Evolutionary conservation across 2,797 vertebrate genomes (phyloP).

Genomic region (Molossus molossus): DNA sequence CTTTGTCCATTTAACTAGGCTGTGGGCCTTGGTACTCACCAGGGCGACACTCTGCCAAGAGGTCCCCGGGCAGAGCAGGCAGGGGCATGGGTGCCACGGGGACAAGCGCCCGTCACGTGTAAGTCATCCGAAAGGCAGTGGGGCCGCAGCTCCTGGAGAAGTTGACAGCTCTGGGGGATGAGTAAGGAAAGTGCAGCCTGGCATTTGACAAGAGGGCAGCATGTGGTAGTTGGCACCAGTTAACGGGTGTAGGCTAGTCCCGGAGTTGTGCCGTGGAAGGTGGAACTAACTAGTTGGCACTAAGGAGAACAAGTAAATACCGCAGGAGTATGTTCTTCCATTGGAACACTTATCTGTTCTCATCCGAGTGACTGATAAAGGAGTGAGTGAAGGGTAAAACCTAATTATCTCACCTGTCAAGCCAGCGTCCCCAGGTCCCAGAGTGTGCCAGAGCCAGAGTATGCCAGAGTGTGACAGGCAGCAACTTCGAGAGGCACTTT

Average conservation of each 20-base stretch:
- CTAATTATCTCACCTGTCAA: conserved; percentile 85
- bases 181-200: not conserved
- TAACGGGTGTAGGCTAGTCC: conserved; percentile 4
- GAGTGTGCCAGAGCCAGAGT: conserved; percentile 52
- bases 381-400: conserved; percentile 80
- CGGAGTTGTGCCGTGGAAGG: not conserved
- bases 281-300: not conserved
- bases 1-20: conserved; percentile 67
- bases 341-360: conserved; percentile 81
- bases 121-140: conserved; percentile 54
- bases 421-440: conserved; percentile 79
- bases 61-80: not conserved
- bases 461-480: conserved; percentile 57
- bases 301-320: conserved; percentile 63
- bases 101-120: not conserved
- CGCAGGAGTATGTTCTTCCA: conserved; percentile 78
- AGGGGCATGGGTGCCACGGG: not conserved
- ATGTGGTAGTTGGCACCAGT: not conserved
- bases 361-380: conserved; percentile 81
- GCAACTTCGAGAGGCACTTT: conserved; percentile 75
- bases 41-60: conserved; percentile 16
- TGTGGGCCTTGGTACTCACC: conserved; percentile 63
- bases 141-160: not conserved
- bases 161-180: not conserved
- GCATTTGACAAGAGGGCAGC: conserved; percentile 42